phyloP scores from a whole-genome alignment of 2,113 vertebrate genomes.

The Brachionichthys hirsutus region DNA sequence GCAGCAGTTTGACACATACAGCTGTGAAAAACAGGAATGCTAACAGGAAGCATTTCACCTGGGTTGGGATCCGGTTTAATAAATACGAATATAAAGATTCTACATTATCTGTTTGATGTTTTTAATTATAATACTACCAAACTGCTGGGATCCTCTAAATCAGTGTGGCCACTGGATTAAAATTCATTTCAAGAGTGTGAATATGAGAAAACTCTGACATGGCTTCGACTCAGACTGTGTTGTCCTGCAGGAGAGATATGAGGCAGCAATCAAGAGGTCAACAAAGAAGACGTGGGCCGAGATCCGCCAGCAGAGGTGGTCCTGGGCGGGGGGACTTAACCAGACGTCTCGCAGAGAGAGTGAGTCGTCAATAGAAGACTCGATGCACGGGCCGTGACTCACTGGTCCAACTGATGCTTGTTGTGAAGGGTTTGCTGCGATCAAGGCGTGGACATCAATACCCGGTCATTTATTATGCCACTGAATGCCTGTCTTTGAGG shows the following conservation, averaged over 20 bases:
- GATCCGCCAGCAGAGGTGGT: constrained; percentile 97
- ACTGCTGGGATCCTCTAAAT: no score
- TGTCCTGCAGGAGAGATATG: constrained; percentile 85
- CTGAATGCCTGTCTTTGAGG: constrained; percentile 1
- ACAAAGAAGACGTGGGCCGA: constrained; percentile 97
- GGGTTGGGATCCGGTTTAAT: no score
- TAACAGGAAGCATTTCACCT: no score
- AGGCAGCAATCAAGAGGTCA: constrained; percentile 90
- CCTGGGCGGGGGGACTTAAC: constrained; percentile 94
- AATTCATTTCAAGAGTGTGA: neutral
- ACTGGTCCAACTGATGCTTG: constrained; percentile 42
- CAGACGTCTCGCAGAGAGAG: constrained; percentile 90
- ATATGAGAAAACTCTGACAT: neutral
- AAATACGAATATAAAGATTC: no score
- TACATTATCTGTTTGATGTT: no score
- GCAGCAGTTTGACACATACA: no score
- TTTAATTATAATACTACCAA: no score
- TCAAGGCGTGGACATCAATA: constrained; percentile 23
- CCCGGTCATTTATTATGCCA: constrained; percentile 10
- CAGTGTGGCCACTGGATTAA: no score
- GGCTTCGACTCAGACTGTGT: neutral
- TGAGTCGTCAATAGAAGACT: constrained; percentile 69
- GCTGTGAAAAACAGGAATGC: no score
- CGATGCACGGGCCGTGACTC: constrained; percentile 33
- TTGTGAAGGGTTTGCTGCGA: constrained; percentile 15